Evolutionary conservation across 2,888 invertebrate species (phyloP).

Genomic region (Sthenelais limicola): DNA sequence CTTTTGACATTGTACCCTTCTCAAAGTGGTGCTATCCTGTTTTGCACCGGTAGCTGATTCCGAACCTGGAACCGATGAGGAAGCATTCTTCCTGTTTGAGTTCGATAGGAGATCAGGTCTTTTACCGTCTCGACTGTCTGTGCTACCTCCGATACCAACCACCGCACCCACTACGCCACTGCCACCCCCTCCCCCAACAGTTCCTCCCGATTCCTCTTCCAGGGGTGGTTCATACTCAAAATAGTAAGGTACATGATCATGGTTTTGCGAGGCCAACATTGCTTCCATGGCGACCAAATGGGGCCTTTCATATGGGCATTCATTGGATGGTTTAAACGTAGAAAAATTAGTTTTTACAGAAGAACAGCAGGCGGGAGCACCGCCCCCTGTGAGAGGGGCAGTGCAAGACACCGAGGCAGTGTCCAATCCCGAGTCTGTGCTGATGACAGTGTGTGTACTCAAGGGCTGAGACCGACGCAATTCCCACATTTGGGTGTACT

Average conservation of each 20-base stretch:
- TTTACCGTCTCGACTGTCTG: not conserved
- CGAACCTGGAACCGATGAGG: not conserved
- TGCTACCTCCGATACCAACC: not conserved
- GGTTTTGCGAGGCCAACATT: conserved; percentile 4
- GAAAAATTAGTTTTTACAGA: conserved; percentile 25
- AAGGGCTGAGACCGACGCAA: conserved; percentile 23
- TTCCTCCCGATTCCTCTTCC: not conserved
- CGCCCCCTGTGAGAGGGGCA: not conserved
- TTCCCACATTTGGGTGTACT: conserved; percentile 39
- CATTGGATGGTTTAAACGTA: conserved; percentile 20
- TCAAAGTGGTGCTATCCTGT: not conserved
- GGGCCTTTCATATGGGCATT: conserved; percentile 22
- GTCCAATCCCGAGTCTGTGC: conserved; percentile 27
- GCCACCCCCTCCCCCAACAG: not conserved
- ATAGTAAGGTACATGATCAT: conserved; percentile 16
- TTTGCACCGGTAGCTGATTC: not conserved
- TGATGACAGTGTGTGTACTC: conserved; percentile 8
- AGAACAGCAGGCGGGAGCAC: conserved; percentile 20
- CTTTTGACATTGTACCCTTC: conserved; percentile 20
- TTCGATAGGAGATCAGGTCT: conserved; percentile 33
- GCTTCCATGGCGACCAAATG: conserved; percentile 20
- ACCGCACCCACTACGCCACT: not conserved
- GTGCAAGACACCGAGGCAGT: not conserved
- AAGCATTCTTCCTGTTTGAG: conserved; percentile 21
- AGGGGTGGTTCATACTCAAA: conserved; percentile 20